Percentiles rank a stretch among this genome's conserved stretches.
These are phyloP conservation scores for Tamias sibiricus DNA, from an alignment of 2,113 vertebrate species.

Conservation along the genomic window DNA sequence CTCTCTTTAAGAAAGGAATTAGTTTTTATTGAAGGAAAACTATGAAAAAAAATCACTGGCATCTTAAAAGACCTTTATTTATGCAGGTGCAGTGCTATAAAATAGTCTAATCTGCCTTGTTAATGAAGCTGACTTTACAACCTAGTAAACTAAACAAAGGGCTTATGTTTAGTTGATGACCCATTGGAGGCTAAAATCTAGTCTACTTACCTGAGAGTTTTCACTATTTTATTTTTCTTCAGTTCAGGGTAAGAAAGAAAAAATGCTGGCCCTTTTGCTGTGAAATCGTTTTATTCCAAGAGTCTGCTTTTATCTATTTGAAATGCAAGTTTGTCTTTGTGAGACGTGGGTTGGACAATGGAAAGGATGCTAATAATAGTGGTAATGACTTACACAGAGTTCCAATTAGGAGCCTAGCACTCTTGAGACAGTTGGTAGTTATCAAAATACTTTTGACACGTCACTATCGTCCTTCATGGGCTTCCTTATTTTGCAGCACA, in stretches of 20 bases:
- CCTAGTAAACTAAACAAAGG: constrained; percentile 54
- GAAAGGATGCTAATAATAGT: neutral
- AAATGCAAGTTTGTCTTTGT: neutral
- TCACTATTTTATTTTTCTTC: neutral
- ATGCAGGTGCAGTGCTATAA: constrained; percentile 49
- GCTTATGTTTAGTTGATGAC: constrained; percentile 40
- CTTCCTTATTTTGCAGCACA: neutral
- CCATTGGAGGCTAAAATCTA: neutral
- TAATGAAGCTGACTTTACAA: constrained; percentile 60
- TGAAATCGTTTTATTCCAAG: neutral
- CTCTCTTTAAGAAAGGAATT: constrained; percentile 54
- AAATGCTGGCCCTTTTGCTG: neutral
- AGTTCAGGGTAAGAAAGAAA: neutral
- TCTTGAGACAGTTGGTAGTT: neutral
- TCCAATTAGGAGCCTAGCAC: neutral
- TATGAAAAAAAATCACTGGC: neutral
- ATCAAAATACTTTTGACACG: neutral
- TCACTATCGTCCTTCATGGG: neutral
- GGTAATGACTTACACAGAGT: neutral
- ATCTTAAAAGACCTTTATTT: constrained; percentile 54
- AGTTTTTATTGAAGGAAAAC: constrained; percentile 49
- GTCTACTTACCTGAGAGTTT: neutral
- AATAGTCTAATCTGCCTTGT: constrained; percentile 3
- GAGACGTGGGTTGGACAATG: neutral
- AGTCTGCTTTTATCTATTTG: neutral